Conservation (phyloP, 2,797 vertebrate species). For the Alca torda region DNA sequence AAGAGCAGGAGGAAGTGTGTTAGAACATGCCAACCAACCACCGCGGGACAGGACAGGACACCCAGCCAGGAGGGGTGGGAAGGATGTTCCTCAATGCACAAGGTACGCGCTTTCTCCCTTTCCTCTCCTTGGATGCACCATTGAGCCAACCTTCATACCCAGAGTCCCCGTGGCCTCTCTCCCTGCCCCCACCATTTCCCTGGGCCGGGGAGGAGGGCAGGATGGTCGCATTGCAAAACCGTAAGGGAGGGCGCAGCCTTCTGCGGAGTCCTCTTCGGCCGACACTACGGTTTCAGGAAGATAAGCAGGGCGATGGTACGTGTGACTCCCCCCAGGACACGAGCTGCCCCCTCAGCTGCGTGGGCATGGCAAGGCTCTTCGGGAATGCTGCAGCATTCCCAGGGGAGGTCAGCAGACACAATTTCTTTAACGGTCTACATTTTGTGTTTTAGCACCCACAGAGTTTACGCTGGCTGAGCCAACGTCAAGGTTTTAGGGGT, state of each 20-base stretch:
- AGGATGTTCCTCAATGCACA: neutral
- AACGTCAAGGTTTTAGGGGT: fast-evolving
- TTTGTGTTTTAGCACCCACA: neutral
- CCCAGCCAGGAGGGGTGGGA: neutral
- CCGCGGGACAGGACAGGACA: neutral
- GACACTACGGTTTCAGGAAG: neutral
- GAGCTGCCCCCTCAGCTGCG: fast-evolving
- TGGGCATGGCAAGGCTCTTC: neutral
- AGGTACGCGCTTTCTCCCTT: neutral
- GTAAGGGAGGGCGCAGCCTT: neutral
- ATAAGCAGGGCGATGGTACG: fast-evolving
- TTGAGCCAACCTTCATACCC: neutral
- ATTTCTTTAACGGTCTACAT: neutral
- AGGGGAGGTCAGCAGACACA: neutral
- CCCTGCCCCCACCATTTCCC: neutral
- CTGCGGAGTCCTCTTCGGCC: neutral
- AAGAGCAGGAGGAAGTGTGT: neutral
- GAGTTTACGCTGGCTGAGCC: fast-evolving
- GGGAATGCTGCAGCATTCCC: neutral
- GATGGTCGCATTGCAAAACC: neutral
- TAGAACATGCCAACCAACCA: neutral
- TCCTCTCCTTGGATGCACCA: neutral
- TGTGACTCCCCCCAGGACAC: neutral
- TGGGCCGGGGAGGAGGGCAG: neutral
- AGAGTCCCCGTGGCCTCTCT: neutral